Base-by-base conservation (phyloP, 2,797 vertebrate species). In the Gastrophryne carolinensis region DNA sequence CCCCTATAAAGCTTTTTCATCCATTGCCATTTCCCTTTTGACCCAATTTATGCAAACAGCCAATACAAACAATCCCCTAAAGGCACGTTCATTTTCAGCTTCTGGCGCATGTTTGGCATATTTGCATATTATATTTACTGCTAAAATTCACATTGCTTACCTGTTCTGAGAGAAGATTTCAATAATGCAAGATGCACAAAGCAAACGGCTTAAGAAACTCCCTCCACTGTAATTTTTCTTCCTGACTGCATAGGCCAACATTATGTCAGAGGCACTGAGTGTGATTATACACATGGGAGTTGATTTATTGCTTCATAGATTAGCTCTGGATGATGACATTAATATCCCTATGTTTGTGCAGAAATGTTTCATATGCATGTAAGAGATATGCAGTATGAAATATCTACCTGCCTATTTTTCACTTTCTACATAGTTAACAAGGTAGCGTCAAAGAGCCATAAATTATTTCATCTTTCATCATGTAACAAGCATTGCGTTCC, bases 131-230 rank as follows among this genome's bases (percentile, higher is more conserved):
- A 29, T 34, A 26, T 44, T 63, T 8, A 41, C 17, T 26, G n/a
- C 44, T 53, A 34, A 37, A 44, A 61, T 44, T 32, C 24, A 76
- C 56, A 75, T 62, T 69, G 53, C 56, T 70, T 57, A 76, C 54
- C 57, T 54, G 63, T 63, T 76, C 65, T 63, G 69, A 68, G 32
- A 68, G 73, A 75, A 52, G 54, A 61, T 61, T 62, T 62, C 8
- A 54, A 62, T 57, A 75, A 70, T 70, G 57, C 73, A 70, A 69
- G 32, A 60, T 34, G 63, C 63, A 67, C 64, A 75, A 52, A 75
- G 61, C 69, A 26, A 41, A 63, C 23, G 69, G 73, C 57, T 27
- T 8, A 62, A 58, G 57, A 34, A n/a, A 76, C 63, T 76, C 62
- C n/a, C 26, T 70, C 63, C 29, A 53, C 24, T 70, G 73, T 52